A percentile compares a stretch with the other conserved stretches of the same genome.
These are phyloP conservation scores for Gymnopithys bicolor DNA, from an alignment of 2,797 vertebrate genomes.

Conservation along the genomic window DNA sequence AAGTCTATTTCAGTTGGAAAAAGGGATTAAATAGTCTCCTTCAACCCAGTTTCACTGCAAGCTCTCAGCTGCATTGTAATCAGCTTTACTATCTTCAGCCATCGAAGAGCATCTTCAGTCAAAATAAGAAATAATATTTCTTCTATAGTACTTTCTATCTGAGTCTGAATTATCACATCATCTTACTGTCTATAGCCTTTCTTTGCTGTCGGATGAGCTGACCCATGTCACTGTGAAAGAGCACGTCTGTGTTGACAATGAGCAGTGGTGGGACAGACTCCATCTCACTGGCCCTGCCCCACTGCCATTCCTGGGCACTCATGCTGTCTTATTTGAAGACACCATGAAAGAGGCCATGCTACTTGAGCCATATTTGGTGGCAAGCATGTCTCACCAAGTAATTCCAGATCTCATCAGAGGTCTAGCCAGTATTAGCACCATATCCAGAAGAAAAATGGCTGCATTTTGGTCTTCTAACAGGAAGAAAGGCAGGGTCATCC, in stretches of 20 bases:
- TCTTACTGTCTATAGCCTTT: background rate
- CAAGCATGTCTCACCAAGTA: background rate
- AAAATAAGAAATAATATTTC: constrained; percentile 7
- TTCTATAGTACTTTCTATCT: background rate
- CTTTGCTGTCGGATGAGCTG: background rate
- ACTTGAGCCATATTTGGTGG: background rate
- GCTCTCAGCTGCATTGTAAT: background rate
- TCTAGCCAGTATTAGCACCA: background rate
- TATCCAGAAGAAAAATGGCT: background rate
- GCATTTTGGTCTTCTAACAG: background rate
- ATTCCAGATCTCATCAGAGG: background rate
- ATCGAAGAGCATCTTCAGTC: background rate
- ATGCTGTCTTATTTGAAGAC: background rate
- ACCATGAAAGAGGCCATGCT: background rate
- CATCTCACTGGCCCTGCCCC: background rate
- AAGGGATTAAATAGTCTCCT: background rate
- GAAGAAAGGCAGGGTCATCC: background rate
- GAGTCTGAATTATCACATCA: background rate
- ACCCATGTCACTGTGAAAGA: background rate
- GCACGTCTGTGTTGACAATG: background rate
- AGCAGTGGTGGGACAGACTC: background rate
- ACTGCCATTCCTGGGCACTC: fast-evolving
- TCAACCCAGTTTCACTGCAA: background rate
- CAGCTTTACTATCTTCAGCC: background rate
- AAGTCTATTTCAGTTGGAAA: background rate